Evolutionary conservation across 1,140 invertebrate genomes (phyloP).

Genomic region (Plectus sambesii): DNA sequence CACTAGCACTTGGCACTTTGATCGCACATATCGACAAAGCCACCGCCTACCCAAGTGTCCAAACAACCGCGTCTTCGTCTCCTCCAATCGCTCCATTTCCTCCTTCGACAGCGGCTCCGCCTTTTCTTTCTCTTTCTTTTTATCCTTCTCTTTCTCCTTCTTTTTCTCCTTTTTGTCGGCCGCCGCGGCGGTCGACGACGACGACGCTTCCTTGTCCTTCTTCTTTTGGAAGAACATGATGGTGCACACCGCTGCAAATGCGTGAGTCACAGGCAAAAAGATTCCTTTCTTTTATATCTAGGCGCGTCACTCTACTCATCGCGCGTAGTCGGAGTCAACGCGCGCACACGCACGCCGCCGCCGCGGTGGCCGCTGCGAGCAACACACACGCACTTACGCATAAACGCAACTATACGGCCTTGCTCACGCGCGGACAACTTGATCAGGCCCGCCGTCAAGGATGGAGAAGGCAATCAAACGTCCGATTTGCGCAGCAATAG

Average conservation of each 20-base stretch:
- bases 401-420: too few relatives aligned
- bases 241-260: conserved; percentile 12
- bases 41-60: too few relatives aligned
- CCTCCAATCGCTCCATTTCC: conserved; percentile 46
- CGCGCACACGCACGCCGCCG: too few relatives aligned
- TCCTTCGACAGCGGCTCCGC: conserved; percentile 40
- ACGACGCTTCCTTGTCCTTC: conserved; percentile 9
- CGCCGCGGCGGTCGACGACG: background rate
- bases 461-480: too few relatives aligned
- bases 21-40: conserved; percentile 1
- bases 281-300: conserved; percentile 1
- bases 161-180: conserved; percentile 38
- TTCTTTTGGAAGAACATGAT: conserved; percentile 16
- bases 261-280: conserved; percentile 10
- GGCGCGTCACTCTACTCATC: too few relatives aligned
- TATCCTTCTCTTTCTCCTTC: conserved; percentile 42
- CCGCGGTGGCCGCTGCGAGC: conserved; percentile 10
- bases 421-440: too few relatives aligned
- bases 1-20: too few relatives aligned
- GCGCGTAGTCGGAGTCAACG: too few relatives aligned
- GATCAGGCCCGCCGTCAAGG: too few relatives aligned
- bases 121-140: conserved; percentile 37
- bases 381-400: conserved; percentile 6
- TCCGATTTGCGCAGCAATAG: too few relatives aligned
- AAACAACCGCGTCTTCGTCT: conserved; percentile 47